These are phyloP conservation scores for Hylaea fasciaria DNA, from an alignment of 2,888 invertebrate species.

Conservation along the genomic window DNA sequence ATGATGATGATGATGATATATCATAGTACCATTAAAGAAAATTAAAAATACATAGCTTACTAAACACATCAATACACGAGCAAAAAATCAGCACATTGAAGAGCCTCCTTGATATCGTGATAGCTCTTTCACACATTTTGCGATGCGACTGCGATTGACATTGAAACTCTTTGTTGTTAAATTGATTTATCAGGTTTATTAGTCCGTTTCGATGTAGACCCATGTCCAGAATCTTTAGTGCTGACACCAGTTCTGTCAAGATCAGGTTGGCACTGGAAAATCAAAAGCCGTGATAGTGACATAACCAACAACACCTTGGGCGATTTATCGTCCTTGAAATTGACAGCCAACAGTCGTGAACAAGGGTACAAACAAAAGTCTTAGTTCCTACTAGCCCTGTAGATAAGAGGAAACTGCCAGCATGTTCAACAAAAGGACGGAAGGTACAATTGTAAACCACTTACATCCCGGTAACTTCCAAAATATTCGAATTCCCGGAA, in stretches of 20 bases:
- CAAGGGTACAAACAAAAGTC: no score
- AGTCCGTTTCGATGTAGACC: slow-evolving; percentile 50
- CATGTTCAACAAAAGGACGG: background rate
- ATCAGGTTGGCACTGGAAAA: slow-evolving; percentile 58
- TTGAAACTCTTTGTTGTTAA: slow-evolving; percentile 52
- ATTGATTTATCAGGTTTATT: slow-evolving; percentile 48
- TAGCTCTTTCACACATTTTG: slow-evolving; percentile 47
- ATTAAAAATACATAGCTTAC: slow-evolving; percentile 44
- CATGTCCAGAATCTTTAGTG: slow-evolving; percentile 57
- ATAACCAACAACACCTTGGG: no score
- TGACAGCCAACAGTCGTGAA: no score
- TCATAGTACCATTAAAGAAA: no score
- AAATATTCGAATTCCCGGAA: slow-evolving; percentile 55
- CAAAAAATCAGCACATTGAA: slow-evolving; percentile 45
- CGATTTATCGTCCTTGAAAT: no score
- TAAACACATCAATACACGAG: slow-evolving; percentile 46
- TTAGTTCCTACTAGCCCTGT: no score
- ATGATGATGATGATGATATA: no score
- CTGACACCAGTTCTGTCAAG: slow-evolving; percentile 57
- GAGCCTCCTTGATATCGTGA: slow-evolving; percentile 48
- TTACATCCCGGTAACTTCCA: slow-evolving; percentile 61
- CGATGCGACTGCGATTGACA: slow-evolving; percentile 41
- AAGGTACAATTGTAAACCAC: slow-evolving; percentile 35
- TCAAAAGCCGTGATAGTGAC: background rate
- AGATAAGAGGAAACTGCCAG: background rate